Base-by-base conservation (phyloP, 2,888 invertebrate genomes). In the Poecilobothrus nobilitatus region DNA sequence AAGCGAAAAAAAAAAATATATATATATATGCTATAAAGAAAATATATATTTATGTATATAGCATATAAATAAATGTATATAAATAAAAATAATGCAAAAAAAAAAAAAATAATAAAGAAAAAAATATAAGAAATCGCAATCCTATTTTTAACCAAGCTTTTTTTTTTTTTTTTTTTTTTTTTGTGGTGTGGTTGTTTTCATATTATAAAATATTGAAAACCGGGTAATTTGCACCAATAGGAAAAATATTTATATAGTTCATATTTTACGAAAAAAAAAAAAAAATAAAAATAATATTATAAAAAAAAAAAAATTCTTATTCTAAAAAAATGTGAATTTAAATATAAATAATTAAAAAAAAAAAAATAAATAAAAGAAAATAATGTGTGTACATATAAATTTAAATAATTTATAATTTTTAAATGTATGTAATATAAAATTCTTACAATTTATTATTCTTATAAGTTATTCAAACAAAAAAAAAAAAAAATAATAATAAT, bases 141-240 rank as follows among this genome's bases (percentile, higher is more conserved):
- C 53, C 53, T 53, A 53, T 53, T 53, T 53, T 53, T 53, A 53
- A 53, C 53, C n/a, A 53, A 53, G 53, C 53, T 53, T 53, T 53
- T 53, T 53, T 53, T 53, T 53, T 53, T 53, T 53, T 53, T 53
- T 53, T 53, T 53, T 9, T 41, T 41, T 41, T 9, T 6, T 9
- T 8, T 53, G 53, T 53, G n/a, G 18, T 53, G 53, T 53, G 53
- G 41, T 53, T 53, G 53, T 53, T 53, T 53, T 53, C 18, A 53
- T 53, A 53, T 53, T 53, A n/a, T n/a, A 53, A 53, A 53, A 53
- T 53, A 53, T 53, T 53, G 2, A 53, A 53, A 53, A 53, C 53
- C 53, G 53, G 53, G 53, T 53, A 53, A 53, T 53, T 53, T 53
- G 53, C 53, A 53, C 53, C 53, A 53, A 53, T 53, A 53, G 15